These are phyloP conservation scores for Menidia beryllina DNA, from an alignment of 2,113 vertebrate species.

Conservation along the genomic window DNA sequence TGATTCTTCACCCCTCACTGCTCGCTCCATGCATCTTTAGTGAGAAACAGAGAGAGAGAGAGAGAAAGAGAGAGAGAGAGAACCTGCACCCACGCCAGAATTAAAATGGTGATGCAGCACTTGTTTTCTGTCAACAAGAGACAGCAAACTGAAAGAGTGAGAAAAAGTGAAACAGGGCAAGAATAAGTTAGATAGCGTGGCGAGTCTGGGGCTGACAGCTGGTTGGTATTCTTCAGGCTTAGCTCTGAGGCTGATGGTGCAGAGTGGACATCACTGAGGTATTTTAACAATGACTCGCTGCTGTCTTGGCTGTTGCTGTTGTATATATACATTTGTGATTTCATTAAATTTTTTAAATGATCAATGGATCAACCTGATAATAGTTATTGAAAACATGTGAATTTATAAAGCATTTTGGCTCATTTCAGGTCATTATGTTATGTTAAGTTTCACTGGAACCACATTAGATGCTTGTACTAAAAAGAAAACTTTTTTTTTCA, in stretches of 20 bases:
- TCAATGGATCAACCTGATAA: background rate
- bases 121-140: slow-evolving; percentile 69
- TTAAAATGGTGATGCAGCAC: slow-evolving; percentile 75
- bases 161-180: slow-evolving; percentile 20
- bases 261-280: slow-evolving; percentile 74
- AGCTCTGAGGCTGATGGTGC: slow-evolving; percentile 70
- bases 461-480: background rate
- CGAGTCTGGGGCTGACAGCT: slow-evolving; percentile 51
- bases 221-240: slow-evolving; percentile 78
- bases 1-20: slow-evolving; percentile 55
- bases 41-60: slow-evolving; percentile 11
- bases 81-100: slow-evolving; percentile 56
- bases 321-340: background rate
- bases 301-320: slow-evolving; percentile 25
- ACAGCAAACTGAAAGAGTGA: slow-evolving; percentile 40
- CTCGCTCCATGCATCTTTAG: slow-evolving; percentile 42
- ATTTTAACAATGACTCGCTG: slow-evolving; percentile 70
- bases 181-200: slow-evolving; percentile 1
- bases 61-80: slow-evolving; percentile 8
- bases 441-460: background rate
- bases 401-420: background rate
- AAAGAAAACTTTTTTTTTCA: background rate
- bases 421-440: background rate
- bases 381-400: background rate
- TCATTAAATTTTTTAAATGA: background rate